Base-by-base conservation (phyloP, 2,113 vertebrate genomes). In the Turdus rufiventris region DNA sequence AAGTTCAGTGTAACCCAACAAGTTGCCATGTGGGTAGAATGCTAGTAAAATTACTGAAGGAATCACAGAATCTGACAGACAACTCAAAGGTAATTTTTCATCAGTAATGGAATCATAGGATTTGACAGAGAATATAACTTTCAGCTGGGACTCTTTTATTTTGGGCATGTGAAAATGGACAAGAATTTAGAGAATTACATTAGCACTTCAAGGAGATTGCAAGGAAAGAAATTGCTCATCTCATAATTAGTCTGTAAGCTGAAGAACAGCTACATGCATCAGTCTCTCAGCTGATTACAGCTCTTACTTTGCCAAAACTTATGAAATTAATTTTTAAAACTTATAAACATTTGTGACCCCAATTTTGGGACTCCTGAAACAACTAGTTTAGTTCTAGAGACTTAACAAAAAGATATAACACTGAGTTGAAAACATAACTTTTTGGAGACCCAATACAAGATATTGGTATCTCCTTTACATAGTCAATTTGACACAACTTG, bases 191-290 rank as follows among this genome's bases (percentile, higher is more conserved):
- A 54, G 26, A 89, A 74, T 72, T 51, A 36, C 14, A 8, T 61
- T 29, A 54, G 4, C 8, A 45, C 26, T 45, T 58, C 33, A 31
- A 10, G 18, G 14, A 70, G 20, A 24, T n/a, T 66, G 8, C 15
- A 73, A 73, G 9, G 18, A 58, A 80, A 47, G 6, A n/a, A 89
- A 42, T 68, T 36, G 5, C 6, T 84, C 18, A 42, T 81, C 12
- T 62, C 1, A 0, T 36, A 50, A 31, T 10, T 13, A 79, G 14
- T 50, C 42, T 9, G 12, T 14, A 48, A 68, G 9, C 4, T 48
- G 15, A 66, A 60, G 34, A 48, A n/a, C 8, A 83, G 31, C 17
- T 40, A 19, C 0, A 0, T 15, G 3, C 4, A 57, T 31, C 15
- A 13, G 7, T 38, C 9, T 89, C 36, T 65, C n/a, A 67, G 18